A percentile compares a stretch with the other conserved stretches of the same genome.
These are phyloP conservation scores for Sepioteuthis lessoniana DNA, from an alignment of 2,888 invertebrate genomes.

Conservation along the genomic window DNA sequence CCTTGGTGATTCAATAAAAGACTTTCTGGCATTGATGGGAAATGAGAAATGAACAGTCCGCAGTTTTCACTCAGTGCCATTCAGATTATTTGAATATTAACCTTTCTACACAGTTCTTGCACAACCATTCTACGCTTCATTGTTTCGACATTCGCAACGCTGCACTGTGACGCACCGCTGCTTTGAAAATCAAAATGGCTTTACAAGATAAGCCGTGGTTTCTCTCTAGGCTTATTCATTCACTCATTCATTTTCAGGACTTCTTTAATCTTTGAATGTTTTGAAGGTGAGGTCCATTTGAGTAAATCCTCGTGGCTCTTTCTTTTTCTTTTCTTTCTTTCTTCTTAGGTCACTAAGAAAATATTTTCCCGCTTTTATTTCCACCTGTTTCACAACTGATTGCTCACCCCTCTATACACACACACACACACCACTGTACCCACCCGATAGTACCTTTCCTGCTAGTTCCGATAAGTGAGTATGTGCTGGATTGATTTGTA, in stretches of 20 bases:
- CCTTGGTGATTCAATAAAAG: background rate
- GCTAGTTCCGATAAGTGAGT: background rate
- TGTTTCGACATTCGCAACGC: background rate
- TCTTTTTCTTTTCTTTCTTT: too few species aligned
- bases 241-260: background rate
- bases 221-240: background rate
- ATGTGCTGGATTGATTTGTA: background rate
- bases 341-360: background rate
- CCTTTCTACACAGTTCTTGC: conserved; percentile 33
- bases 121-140: background rate
- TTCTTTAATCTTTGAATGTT: background rate
- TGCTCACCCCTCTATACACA: background rate
- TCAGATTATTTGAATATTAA: conserved; percentile 15
- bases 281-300: background rate
- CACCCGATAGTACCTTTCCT: background rate
- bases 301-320: background rate
- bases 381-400: background rate
- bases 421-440: background rate
- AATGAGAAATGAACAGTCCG: conserved; percentile 1
- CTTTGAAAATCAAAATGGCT: background rate
- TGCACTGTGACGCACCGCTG: background rate
- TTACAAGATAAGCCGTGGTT: conserved; percentile 33
- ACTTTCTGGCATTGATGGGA: background rate
- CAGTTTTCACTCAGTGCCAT: background rate
- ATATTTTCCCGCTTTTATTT: background rate